Evolutionary conservation across 2,888 invertebrate genomes (phyloP).

Genomic region (Trichogramma dendrolimi): DNA sequence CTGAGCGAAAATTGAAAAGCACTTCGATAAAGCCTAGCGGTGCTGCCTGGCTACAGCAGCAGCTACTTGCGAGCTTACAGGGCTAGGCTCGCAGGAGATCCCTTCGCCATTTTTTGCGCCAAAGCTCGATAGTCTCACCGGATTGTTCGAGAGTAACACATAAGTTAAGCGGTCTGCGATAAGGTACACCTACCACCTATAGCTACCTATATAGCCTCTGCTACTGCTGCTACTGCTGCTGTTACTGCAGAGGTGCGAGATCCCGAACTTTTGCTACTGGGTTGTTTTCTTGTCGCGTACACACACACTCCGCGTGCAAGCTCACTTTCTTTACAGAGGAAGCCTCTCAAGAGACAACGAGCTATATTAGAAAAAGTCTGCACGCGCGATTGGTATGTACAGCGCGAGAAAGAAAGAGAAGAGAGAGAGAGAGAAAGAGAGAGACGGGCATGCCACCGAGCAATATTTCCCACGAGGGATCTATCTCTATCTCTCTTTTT

Average conservation of each 20-base stretch:
- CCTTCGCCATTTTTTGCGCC: constrained; percentile 2
- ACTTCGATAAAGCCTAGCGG: constrained; percentile 13
- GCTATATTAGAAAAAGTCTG: no score
- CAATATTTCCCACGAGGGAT: constrained; percentile 40
- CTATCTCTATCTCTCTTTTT: constrained; percentile 1
- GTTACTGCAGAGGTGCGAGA: no score
- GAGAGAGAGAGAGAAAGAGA: constrained; percentile 18
- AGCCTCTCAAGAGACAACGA: no score
- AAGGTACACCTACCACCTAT: constrained; percentile 20
- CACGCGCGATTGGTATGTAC: no score
- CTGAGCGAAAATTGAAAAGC: constrained; percentile 21
- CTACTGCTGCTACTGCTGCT: no score
- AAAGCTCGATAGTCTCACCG: constrained; percentile 10
- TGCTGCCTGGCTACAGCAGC: neutral
- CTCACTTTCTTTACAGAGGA: no score
- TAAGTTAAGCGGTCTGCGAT: constrained; percentile 23
- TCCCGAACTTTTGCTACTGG: constrained; percentile 34
- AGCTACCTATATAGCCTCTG: no score
- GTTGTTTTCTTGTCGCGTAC: constrained; percentile 39
- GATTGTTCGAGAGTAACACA: constrained; percentile 11
- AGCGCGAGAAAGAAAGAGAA: constrained; percentile 39
- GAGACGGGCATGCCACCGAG: constrained; percentile 35
- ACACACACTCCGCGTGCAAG: no score
- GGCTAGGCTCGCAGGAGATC: neutral
- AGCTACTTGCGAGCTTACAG: constrained; percentile 13